Conservation (phyloP, 2,113 vertebrate genomes). For the Lates calcarifer region DNA sequence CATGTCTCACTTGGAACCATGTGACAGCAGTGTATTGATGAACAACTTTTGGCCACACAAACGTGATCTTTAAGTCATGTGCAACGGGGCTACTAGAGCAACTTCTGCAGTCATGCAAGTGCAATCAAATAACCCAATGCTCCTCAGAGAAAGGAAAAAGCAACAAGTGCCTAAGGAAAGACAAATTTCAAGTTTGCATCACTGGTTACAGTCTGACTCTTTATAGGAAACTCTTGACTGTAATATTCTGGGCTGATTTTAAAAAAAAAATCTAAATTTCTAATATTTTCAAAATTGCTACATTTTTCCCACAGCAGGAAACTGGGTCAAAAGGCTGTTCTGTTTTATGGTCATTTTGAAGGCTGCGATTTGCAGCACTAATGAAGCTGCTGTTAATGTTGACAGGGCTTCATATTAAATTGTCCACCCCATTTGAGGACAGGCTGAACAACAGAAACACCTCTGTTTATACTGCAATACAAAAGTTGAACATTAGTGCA, state of each 20-base stretch:
- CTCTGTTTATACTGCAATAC: neutral
- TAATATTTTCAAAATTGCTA: neutral
- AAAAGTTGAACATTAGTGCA: too few relatives aligned
- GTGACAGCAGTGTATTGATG: slow-evolving; percentile 39
- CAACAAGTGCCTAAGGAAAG: neutral
- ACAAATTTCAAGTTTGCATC: neutral
- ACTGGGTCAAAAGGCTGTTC: neutral
- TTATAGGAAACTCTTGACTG: neutral
- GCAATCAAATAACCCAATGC: neutral
- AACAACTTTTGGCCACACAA: slow-evolving; percentile 23
- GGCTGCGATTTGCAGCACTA: neutral
- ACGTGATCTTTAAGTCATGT: slow-evolving; percentile 34
- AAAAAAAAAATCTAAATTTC: neutral
- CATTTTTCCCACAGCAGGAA: neutral
- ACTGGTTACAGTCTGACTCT: neutral
- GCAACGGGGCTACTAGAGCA: neutral
- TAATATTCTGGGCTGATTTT: neutral
- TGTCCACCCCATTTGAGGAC: neutral
- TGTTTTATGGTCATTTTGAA: too few relatives aligned
- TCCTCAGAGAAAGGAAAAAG: neutral
- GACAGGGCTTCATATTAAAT: neutral
- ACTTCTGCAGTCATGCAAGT: neutral
- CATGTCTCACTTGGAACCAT: slow-evolving; percentile 12
- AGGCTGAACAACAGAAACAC: neutral
- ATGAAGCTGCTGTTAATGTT: neutral